Base-by-base conservation (phyloP, 2,888 invertebrate species). In the Synergus japonicus region DNA sequence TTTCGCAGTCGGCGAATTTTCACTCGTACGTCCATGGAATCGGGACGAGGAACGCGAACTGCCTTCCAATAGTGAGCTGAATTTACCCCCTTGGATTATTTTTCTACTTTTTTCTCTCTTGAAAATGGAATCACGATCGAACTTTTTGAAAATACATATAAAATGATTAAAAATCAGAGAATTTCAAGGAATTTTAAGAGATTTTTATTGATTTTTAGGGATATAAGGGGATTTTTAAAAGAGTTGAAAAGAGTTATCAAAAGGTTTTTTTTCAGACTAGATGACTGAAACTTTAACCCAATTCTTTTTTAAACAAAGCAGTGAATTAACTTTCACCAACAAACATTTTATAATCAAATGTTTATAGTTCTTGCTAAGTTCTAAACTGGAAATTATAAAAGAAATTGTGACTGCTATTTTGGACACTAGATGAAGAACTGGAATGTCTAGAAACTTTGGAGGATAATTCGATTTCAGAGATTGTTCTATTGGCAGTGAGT, bases 401-500 rank as follows among this genome's bases (percentile, higher is more conserved):
- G 15, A 49, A 49, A 49, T n/a, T 8, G 0, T 1, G 15, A 60
- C 22, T 22, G 10, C 60, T 22, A 22, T 7, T 18, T 60, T 60
- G 22, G 8, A 12, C 1, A 22, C 18, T 60, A 2, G 3, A 10
- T 8, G 10, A 60, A n/a, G n/a, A 60, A 9, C 2, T 29, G 5
- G 60, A 12, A 29, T 60, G 5, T 29, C 22, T 66, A 18, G 9
- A 66, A 66, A 41, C 66, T 66, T 66, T 66, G 43, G 4, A 10
- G 43, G 46, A 69, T 91, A 90, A 91, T 89, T 90, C 87, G 87
- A 90, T 91, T 91, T 86, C 83, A 85, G 84, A 87, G 89, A 88
- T 88, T 89, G 90, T 90, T 90, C 90, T 89, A 90, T 88, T 87
- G 88, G 88, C 89, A 88, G 88, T 88, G 88, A 91, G 90, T 90